Conservation (phyloP, 2,888 invertebrate genomes). For the Microplitis manilae region DNA sequence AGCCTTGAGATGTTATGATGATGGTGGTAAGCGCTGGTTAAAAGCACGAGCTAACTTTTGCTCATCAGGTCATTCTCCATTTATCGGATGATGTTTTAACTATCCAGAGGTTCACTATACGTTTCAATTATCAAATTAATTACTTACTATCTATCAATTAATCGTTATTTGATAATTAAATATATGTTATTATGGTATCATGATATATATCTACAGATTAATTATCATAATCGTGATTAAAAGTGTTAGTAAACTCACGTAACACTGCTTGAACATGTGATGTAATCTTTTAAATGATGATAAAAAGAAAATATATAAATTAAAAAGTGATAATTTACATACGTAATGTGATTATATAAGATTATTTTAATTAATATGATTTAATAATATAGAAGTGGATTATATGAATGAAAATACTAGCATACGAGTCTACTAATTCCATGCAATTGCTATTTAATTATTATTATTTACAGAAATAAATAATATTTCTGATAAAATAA, state of each 20-base stretch:
- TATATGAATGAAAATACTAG: conserved; percentile 1
- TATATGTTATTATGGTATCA: too few relatives aligned
- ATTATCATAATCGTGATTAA: neutral
- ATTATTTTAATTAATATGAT: neutral
- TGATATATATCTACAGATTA: too few relatives aligned
- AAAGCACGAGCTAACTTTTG: conserved; percentile 39
- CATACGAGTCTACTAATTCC: conserved; percentile 49
- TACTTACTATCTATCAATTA: conserved; percentile 30
- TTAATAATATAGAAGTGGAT: conserved; percentile 8
- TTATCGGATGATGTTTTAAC: conserved; percentile 38
- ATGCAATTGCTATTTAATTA: conserved; percentile 44
- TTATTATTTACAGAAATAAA: conserved; percentile 13
- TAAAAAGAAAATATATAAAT: conserved; percentile 34
- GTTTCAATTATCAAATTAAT: conserved; percentile 14
- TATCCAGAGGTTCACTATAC: conserved; percentile 15
- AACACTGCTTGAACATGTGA: conserved; percentile 68
- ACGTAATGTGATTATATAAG: conserved; percentile 3
- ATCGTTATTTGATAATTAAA: neutral
- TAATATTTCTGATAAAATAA: neutral
- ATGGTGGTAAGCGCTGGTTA: conserved; percentile 42
- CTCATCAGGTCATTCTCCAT: conserved; percentile 52
- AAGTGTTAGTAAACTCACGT: conserved; percentile 61
- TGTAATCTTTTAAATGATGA: conserved; percentile 40
- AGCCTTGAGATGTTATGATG: conserved; percentile 37
- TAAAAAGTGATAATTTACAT: conserved; percentile 18